Conservation (phyloP, 1,140 invertebrate genomes). For the Achroia grisella region DNA sequence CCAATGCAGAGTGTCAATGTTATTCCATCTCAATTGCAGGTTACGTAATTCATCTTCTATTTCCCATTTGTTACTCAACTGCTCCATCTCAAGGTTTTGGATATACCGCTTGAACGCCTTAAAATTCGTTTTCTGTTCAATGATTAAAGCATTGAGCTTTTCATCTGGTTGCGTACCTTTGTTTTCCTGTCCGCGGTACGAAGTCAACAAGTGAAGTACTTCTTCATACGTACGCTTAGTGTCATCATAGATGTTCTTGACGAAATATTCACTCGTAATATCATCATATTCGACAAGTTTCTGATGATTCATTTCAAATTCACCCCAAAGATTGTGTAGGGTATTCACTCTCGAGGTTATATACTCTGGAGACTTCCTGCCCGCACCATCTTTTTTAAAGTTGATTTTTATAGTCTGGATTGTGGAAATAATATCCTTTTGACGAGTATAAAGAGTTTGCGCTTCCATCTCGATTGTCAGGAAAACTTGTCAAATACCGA, state of each 20-base stretch:
- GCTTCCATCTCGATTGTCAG: too few species aligned
- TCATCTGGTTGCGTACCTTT: constrained; percentile 1
- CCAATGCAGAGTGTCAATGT: constrained; percentile 7
- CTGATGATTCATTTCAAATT: constrained; percentile 1
- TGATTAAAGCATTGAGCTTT: not conserved
- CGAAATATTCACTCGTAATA: not conserved
- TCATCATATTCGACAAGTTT: not conserved
- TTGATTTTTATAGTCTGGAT: constrained; percentile 1
- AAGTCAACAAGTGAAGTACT: too few species aligned
- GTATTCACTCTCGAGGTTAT: not conserved
- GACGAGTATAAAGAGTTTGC: too few species aligned
- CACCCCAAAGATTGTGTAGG: not conserved
- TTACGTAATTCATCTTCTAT: not conserved
- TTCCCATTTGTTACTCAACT: constrained; percentile 6
- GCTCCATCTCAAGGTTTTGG: not conserved
- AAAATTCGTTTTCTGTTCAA: constrained; percentile 6
- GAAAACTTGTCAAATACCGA: too few species aligned
- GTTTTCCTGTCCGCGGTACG: not conserved
- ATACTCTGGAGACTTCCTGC: constrained; percentile 1
- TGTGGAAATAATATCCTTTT: not conserved
- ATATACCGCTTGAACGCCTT: constrained; percentile 8
- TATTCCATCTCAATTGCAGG: constrained; percentile 1
- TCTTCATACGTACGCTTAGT: too few species aligned
- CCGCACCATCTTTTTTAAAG: constrained; percentile 1
- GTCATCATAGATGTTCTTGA: not conserved